These are phyloP conservation scores for Bettongia penicillata DNA, from an alignment of 2,113 vertebrate species.

Conservation along the genomic window DNA sequence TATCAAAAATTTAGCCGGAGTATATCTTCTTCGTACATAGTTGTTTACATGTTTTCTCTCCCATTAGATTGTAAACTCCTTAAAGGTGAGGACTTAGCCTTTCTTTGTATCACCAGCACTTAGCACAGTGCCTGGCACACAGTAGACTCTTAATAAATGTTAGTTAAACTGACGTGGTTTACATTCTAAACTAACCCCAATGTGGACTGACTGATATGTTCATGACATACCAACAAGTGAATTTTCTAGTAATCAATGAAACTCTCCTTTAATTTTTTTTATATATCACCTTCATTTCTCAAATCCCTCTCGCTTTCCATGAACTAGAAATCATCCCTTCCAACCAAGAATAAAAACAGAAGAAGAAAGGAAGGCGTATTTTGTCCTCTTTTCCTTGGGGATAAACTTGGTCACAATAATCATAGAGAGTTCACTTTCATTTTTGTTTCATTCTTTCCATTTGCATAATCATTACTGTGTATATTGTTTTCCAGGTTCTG, in stretches of 20 bases:
- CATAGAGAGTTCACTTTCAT: not conserved
- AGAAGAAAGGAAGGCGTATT: not conserved
- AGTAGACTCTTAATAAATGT: not conserved
- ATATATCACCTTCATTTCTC: not conserved
- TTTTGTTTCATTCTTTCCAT: not conserved
- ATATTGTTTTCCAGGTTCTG: not conserved
- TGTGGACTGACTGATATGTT: not conserved
- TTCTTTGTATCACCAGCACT: conserved; percentile 15
- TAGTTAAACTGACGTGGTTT: not conserved
- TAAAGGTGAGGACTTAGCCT: not conserved
- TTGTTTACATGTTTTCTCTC: not conserved
- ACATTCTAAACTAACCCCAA: not conserved
- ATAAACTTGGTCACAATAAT: not conserved
- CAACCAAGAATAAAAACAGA: not conserved
- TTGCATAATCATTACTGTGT: not conserved
- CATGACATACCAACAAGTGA: not conserved
- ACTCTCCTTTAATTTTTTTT: not conserved
- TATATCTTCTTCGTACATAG: not conserved
- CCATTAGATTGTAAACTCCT: conserved; percentile 28
- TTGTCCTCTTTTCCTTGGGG: not conserved
- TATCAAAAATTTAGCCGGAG: not conserved
- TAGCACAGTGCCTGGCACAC: not conserved
- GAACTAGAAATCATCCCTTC: not conserved
- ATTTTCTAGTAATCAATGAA: not conserved
- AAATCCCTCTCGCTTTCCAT: not conserved